These are phyloP conservation scores for Cataglyphis altisquamis DNA, from an alignment of 2,888 invertebrate species.

Conservation along the genomic window DNA sequence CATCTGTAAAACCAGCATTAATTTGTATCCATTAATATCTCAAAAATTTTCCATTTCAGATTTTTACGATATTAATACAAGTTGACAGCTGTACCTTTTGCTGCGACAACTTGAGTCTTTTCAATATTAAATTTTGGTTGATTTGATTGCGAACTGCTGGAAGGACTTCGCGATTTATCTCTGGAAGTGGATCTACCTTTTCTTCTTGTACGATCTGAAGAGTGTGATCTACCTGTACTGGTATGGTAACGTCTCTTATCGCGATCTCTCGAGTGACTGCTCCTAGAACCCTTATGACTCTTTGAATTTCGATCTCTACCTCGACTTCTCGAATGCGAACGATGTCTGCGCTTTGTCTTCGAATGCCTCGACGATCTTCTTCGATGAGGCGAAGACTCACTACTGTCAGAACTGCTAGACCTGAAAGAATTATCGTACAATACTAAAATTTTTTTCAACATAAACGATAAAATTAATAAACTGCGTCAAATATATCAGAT, in stretches of 20 bases:
- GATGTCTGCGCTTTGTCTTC: slow-evolving; percentile 80
- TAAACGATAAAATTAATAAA: not conserved
- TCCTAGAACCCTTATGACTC: slow-evolving; percentile 79
- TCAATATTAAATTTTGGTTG: slow-evolving; percentile 75
- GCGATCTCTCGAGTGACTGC: slow-evolving; percentile 80
- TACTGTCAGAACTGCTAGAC: slow-evolving; percentile 82
- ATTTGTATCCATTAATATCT: not conserved
- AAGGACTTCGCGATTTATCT: slow-evolving; percentile 83
- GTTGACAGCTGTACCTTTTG: slow-evolving; percentile 76
- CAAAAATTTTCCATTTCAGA: not conserved
- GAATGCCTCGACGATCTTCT: slow-evolving; percentile 80
- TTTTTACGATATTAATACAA: slow-evolving; percentile 2
- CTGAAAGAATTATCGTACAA: slow-evolving; percentile 65
- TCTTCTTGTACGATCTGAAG: slow-evolving; percentile 77
- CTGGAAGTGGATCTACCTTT: slow-evolving; percentile 80
- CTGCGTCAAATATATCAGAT: not conserved
- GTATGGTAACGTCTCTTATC: slow-evolving; percentile 79
- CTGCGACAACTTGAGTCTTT: slow-evolving; percentile 68
- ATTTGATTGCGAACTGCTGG: slow-evolving; percentile 82
- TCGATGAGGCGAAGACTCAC: slow-evolving; percentile 80
- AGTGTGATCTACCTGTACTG: slow-evolving; percentile 79
- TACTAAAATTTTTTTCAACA: not conserved
- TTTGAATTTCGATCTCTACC: slow-evolving; percentile 78
- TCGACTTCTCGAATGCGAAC: slow-evolving; percentile 81
- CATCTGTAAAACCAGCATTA: slow-evolving; percentile 74